These are phyloP conservation scores for Lampris megalopsis DNA, from an alignment of 2,113 vertebrate genomes.

Conservation along the genomic window DNA sequence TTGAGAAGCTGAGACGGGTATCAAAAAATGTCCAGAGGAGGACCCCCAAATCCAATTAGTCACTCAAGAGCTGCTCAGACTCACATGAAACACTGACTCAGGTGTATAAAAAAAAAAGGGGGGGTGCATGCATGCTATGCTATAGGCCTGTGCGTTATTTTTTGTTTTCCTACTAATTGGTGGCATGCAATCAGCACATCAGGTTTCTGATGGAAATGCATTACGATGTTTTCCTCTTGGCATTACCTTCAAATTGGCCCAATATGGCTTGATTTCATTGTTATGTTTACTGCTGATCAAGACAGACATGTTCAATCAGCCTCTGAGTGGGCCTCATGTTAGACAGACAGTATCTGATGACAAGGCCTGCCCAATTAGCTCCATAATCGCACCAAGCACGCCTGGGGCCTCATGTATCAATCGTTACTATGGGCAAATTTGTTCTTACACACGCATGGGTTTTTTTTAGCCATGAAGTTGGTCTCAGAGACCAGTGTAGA, in stretches of 20 bases:
- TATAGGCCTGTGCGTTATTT: slow-evolving; percentile 13
- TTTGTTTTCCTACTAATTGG: slow-evolving; percentile 46
- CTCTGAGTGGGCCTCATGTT: slow-evolving; percentile 66
- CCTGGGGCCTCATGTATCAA: too few relatives aligned
- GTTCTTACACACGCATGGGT: too few relatives aligned
- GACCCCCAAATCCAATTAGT: not conserved
- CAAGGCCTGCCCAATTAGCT: slow-evolving; percentile 75
- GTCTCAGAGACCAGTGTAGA: too few relatives aligned
- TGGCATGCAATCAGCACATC: slow-evolving; percentile 46
- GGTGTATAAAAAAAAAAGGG: slow-evolving; percentile 23
- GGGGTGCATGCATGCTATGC: not conserved
- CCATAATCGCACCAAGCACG: slow-evolving; percentile 62
- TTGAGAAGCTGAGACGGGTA: slow-evolving; percentile 13
- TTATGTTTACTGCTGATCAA: slow-evolving; percentile 64
- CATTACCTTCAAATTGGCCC: slow-evolving; percentile 52
- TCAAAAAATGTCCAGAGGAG: slow-evolving; percentile 20
- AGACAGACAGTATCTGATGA: slow-evolving; percentile 74
- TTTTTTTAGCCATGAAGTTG: too few relatives aligned
- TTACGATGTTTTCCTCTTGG: slow-evolving; percentile 47
- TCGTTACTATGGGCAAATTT: too few relatives aligned
- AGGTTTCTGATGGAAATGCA: slow-evolving; percentile 42
- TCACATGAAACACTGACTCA: not conserved
- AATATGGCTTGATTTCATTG: slow-evolving; percentile 63
- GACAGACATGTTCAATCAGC: slow-evolving; percentile 73
- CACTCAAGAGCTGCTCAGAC: slow-evolving; percentile 1